phyloP scores from a whole-genome alignment of 2,113 vertebrate species.

The Corynorhinus townsendii region DNA sequence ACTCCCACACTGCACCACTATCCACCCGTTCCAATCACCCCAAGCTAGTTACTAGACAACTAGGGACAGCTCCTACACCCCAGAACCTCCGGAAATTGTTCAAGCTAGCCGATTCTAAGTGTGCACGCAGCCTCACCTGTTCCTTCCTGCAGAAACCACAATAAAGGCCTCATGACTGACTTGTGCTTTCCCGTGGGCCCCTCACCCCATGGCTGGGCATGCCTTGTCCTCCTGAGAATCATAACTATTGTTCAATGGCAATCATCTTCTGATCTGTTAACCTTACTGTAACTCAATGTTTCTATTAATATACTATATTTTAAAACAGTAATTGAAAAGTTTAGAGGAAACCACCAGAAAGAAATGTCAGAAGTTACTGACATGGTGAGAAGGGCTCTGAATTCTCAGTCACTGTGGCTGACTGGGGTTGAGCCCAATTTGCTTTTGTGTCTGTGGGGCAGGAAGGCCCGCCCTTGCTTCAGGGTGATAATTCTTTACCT shows the following conservation, averaged over 20 bases:
- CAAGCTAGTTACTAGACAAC: neutral
- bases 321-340: neutral
- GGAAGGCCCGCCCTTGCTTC: neutral
- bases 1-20: neutral
- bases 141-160: neutral
- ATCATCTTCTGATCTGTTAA: neutral
- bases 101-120: too few species aligned
- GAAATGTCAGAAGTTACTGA: neutral
- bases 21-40: neutral
- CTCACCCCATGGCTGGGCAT: too few species aligned
- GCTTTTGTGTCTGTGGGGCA: neutral
- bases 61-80: neutral
- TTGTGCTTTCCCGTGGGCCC: fast-evolving
- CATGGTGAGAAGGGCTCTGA: neutral
- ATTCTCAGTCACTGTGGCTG: neutral
- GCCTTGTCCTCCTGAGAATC: neutral
- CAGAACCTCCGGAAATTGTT: neutral
- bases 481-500: neutral
- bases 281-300: neutral
- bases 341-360: neutral
- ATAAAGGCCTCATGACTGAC: neutral
- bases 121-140: neutral
- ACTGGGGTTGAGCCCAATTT: neutral
- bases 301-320: neutral
- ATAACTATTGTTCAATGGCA: neutral